Evolutionary conservation across 2,797 vertebrate species (phyloP).

Genomic region (Sebastes variabilis): DNA sequence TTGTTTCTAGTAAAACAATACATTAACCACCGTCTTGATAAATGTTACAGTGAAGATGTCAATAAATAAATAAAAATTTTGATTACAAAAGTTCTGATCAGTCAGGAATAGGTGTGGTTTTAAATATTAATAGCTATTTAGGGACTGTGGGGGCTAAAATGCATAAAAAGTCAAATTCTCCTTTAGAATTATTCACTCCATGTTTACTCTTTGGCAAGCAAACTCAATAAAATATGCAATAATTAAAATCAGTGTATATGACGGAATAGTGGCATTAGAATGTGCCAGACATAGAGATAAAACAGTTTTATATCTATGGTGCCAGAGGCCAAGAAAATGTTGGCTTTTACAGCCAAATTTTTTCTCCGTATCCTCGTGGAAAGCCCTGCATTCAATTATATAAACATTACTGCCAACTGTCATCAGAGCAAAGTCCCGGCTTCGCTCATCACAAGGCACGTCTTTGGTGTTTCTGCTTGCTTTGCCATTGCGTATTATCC

Average conservation of each 20-base stretch:
- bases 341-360: background rate
- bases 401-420: background rate
- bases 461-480: background rate
- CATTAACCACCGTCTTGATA: background rate
- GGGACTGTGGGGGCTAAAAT: background rate
- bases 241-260: background rate
- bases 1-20: background rate
- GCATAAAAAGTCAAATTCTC: background rate
- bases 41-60: background rate
- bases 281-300: no score
- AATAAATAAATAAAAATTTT: no score
- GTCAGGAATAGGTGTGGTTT: background rate
- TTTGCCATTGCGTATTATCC: constrained; percentile 4
- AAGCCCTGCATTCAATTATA: background rate
- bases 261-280: background rate
- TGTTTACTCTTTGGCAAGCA: no score
- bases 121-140: background rate
- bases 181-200: background rate
- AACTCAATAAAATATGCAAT: background rate
- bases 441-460: background rate
- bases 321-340: background rate
- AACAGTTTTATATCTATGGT: no score
- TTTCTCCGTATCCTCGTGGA: background rate
- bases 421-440: background rate
- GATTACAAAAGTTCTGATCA: background rate